Evolutionary conservation across 2,113 vertebrate genomes (phyloP).

Genomic region (Pseudolaguvia tuberculata): DNA sequence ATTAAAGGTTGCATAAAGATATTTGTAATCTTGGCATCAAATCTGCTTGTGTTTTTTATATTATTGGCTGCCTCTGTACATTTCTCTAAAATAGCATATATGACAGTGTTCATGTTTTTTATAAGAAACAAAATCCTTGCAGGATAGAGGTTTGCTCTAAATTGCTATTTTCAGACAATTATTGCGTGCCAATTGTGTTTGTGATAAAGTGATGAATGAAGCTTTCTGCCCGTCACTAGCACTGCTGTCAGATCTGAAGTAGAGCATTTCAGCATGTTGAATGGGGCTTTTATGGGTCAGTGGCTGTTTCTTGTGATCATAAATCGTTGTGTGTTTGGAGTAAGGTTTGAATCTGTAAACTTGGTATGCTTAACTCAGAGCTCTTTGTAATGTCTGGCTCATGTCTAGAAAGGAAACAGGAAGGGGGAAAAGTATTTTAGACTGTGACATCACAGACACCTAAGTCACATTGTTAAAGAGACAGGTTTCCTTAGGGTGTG

Average conservation of each 20-base stretch:
- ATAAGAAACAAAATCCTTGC: neutral
- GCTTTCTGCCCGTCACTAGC: constrained; percentile 11
- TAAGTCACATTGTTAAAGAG: constrained; percentile 24
- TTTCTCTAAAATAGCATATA: neutral
- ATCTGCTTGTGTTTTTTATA: constrained; percentile 4
- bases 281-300: constrained; percentile 2
- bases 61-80: constrained; percentile 6
- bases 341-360: neutral
- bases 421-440: constrained; percentile 38
- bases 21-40: neutral
- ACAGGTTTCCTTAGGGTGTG: constrained; percentile 9
- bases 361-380: neutral
- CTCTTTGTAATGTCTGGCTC: neutral
- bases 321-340: constrained; percentile 2
- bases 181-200: neutral
- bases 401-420: constrained; percentile 28
- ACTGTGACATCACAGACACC: constrained; percentile 36
- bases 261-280: constrained; percentile 11
- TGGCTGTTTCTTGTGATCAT: neutral
- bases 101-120: constrained; percentile 8
- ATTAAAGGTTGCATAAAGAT: neutral
- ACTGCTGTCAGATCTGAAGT: constrained; percentile 6
- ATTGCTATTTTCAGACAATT: constrained; percentile 12
- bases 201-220: constrained; percentile 6
- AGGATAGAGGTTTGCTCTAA: neutral